Evolutionary conservation across 2,888 invertebrate genomes (phyloP).

Genomic region (Dastarcus helophoroides): DNA sequence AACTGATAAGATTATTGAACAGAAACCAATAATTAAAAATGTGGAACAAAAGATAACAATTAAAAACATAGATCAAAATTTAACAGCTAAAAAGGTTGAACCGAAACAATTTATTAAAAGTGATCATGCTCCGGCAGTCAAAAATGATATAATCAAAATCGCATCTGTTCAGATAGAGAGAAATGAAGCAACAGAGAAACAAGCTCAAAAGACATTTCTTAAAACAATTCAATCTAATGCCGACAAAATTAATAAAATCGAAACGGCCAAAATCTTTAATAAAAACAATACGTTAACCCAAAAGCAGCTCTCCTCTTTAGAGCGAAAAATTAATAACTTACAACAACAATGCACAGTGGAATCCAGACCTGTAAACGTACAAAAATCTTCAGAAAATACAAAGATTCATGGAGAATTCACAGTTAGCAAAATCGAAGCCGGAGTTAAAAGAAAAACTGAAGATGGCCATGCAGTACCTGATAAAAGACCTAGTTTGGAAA

Average conservation of each 20-base stretch:
- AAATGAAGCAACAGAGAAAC: conserved; percentile 23
- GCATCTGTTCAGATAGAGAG: conserved; percentile 1
- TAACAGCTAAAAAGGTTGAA: background rate
- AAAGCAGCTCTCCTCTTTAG: conserved; percentile 9
- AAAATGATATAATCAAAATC: background rate
- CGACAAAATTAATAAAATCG: conserved; percentile 20
- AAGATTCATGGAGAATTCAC: conserved; percentile 32
- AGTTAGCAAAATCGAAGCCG: conserved; percentile 35
- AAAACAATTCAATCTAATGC: conserved; percentile 29
- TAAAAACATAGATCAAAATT: background rate
- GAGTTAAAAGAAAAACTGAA: conserved; percentile 30
- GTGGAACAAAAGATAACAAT: conserved; percentile 5
- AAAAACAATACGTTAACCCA: conserved; percentile 12
- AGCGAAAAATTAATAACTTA: conserved; percentile 28
- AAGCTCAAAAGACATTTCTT: conserved; percentile 29
- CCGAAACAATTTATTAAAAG: conserved; percentile 2
- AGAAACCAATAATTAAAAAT: conserved; percentile 4
- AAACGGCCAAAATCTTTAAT: conserved; percentile 16
- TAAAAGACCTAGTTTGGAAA: conserved; percentile 33
- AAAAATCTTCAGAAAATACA: background rate
- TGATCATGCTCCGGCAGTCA: background rate
- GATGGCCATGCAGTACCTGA: conserved; percentile 19
- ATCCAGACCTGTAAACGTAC: conserved; percentile 21
- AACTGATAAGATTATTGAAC: conserved; percentile 4
- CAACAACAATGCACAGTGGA: conserved; percentile 30